phyloP scores from a whole-genome alignment of 2,888 invertebrate genomes.

The Gastracanthus pulcherrimus region DNA sequence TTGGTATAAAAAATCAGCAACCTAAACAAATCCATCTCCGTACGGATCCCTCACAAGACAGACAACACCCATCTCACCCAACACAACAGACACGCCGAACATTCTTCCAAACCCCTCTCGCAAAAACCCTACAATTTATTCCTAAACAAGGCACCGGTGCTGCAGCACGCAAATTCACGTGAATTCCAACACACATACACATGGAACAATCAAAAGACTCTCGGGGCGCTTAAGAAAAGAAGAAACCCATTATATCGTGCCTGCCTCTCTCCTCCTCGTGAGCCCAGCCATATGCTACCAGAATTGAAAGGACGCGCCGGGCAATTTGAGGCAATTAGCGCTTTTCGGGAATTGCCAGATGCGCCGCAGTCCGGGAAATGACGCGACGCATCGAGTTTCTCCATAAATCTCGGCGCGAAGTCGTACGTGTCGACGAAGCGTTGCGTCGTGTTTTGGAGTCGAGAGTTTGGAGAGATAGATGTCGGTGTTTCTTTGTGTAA shows the following conservation, averaged over 20 bases:
- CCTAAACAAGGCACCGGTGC: not conserved
- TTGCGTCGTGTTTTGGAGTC: not conserved
- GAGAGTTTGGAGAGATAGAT: not conserved
- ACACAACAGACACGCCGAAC: too few relatives aligned
- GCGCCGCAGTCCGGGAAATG: constrained; percentile 38
- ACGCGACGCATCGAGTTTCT: not conserved
- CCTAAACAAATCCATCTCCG: too few relatives aligned
- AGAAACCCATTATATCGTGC: not conserved
- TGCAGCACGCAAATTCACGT: not conserved
- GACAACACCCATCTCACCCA: too few relatives aligned
- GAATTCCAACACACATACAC: not conserved
- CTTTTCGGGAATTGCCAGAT: constrained; percentile 62
- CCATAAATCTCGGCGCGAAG: constrained; percentile 1
- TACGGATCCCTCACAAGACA: too few relatives aligned
- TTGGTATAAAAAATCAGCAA: too few relatives aligned
- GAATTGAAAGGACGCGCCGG: constrained; percentile 26
- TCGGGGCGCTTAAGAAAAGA: not conserved
- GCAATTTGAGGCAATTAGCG: constrained; percentile 63
- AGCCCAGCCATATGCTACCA: constrained; percentile 27
- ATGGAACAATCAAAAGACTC: constrained; percentile 4
- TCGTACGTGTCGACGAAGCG: not conserved
- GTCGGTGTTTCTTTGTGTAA: too few relatives aligned
- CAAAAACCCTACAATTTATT: not conserved
- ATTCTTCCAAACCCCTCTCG: too few relatives aligned
- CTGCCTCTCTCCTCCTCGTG: not conserved